Percentiles rank a stretch among this genome's conserved stretches.
Conservation (phyloP, 2,113 vertebrate species). For the Lethenteron camtschaticum region DNA sequence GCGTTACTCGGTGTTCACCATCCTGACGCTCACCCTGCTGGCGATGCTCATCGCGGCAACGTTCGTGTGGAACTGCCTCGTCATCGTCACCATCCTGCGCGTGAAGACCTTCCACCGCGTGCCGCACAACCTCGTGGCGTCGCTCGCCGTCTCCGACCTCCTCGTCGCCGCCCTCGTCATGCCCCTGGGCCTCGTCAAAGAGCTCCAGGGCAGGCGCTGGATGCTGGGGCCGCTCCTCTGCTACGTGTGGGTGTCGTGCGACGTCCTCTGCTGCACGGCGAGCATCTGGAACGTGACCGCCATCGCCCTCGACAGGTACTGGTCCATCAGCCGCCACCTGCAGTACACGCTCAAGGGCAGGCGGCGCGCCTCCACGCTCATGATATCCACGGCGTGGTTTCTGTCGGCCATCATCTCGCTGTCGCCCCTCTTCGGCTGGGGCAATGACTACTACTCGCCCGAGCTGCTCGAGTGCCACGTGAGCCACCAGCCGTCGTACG, state of each 20-base stretch:
- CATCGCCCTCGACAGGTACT: constrained; percentile 85
- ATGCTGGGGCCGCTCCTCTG: constrained; percentile 52
- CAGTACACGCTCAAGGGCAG: constrained; percentile 61
- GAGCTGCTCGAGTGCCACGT: constrained; percentile 51
- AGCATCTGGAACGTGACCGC: constrained; percentile 97
- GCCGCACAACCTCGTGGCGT: constrained; percentile 83
- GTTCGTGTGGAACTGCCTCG: constrained; percentile 72
- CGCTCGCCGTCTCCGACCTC: constrained; percentile 70
- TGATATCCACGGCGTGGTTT: constrained; percentile 70
- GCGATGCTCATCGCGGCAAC: constrained; percentile 60
- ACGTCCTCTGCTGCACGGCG: constrained; percentile 85
- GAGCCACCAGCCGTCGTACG: constrained; percentile 67
- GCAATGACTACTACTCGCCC: constrained; percentile 53
- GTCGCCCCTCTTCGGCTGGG: constrained; percentile 64
- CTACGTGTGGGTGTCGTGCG: constrained; percentile 72
- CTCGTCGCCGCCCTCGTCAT: constrained; percentile 83
- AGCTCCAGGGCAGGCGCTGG: constrained; percentile 58
- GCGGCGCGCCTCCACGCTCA: constrained; percentile 55
- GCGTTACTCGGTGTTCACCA: constrained; percentile 44
- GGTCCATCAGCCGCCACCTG: constrained; percentile 79
- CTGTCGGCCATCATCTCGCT: constrained; percentile 69
- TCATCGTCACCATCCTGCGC: constrained; percentile 65
- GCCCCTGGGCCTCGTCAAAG: constrained; percentile 67
- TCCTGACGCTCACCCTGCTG: constrained; percentile 47
- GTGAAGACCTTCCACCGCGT: constrained; percentile 75